Evolutionary conservation across 2,888 invertebrate species (phyloP).

Genomic region (Ferdinandea cuprea): DNA sequence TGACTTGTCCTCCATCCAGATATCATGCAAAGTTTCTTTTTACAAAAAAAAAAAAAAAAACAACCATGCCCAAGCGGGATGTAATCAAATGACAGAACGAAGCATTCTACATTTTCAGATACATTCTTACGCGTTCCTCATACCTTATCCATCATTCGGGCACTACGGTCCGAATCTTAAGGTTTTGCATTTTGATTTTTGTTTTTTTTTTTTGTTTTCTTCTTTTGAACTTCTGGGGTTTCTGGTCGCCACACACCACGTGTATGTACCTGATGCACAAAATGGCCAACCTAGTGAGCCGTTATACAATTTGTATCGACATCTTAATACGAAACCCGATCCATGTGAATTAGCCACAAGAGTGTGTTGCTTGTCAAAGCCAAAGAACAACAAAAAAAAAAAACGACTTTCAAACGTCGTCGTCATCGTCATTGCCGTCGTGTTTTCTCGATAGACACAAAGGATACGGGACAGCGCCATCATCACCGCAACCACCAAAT

Average conservation of each 20-base stretch:
- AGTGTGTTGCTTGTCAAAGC: conserved; percentile 71
- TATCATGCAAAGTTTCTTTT: conserved; percentile 32
- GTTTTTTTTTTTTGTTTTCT: conserved; percentile 42
- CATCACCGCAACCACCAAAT: conserved; percentile 65
- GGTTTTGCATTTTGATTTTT: conserved; percentile 31
- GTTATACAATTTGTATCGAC: conserved; percentile 72
- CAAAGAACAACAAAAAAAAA: conserved; percentile 20
- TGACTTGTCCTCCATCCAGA: conserved; percentile 72
- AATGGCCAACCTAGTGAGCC: conserved; percentile 71
- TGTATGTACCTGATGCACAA: conserved; percentile 38
- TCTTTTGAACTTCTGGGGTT: conserved; percentile 68
- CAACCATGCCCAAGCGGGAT: conserved; percentile 23
- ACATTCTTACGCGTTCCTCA: conserved; percentile 57
- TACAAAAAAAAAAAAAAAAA: conserved; percentile 8
- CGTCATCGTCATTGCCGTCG: neutral
- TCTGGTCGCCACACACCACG: conserved; percentile 68
- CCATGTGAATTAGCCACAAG: conserved; percentile 63
- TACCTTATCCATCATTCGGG: conserved; percentile 66
- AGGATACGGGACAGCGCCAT: conserved; percentile 65
- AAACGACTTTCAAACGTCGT: neutral
- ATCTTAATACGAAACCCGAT: conserved; percentile 71
- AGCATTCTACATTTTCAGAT: conserved; percentile 42
- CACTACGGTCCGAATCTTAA: conserved; percentile 49
- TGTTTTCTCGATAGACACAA: conserved; percentile 29
- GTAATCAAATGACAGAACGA: conserved; percentile 48